Percentiles rank a stretch among this genome's conserved stretches.
Evolutionary conservation across 2,113 vertebrate species (phyloP).

Genomic region (Neogobius melanostomus): DNA sequence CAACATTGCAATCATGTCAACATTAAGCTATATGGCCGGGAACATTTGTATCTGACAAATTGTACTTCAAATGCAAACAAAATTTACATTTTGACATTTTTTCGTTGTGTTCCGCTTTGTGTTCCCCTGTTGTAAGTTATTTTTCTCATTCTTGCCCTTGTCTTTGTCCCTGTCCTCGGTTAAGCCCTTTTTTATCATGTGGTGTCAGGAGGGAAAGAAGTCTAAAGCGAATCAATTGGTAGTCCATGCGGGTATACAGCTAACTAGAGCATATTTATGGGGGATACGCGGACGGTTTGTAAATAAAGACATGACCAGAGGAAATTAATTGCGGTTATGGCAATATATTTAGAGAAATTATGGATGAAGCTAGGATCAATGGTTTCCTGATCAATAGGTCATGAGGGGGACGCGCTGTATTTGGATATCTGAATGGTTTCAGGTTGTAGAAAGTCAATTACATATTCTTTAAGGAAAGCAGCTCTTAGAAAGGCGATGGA

Average conservation of each 20-base stretch:
- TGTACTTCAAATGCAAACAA: no score
- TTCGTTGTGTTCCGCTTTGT: no score
- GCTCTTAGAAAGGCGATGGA: background rate
- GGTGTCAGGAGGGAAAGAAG: background rate
- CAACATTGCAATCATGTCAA: no score
- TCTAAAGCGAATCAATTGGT: background rate
- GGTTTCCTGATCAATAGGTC: slow-evolving; percentile 3
- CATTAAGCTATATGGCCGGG: no score
- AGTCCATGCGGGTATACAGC: background rate
- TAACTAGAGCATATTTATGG: background rate
- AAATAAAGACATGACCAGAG: background rate
- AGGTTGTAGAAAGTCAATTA: background rate
- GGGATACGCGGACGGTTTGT: background rate
- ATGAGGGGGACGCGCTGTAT: background rate
- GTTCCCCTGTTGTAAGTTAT: no score
- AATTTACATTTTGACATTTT: no score
- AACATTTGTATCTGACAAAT: no score
- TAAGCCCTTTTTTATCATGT: no score
- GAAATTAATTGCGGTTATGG: slow-evolving; percentile 6
- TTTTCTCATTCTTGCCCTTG: no score
- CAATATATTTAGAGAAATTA: slow-evolving; percentile 1
- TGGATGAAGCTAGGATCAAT: background rate
- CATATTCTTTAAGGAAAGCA: background rate
- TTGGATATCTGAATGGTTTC: background rate
- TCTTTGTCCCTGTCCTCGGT: no score